Evolutionary conservation across 2,888 invertebrate species (phyloP), one percentile per base, ranked within the genome.

Genomic region (Callyntrura guangdongensis): DNA sequence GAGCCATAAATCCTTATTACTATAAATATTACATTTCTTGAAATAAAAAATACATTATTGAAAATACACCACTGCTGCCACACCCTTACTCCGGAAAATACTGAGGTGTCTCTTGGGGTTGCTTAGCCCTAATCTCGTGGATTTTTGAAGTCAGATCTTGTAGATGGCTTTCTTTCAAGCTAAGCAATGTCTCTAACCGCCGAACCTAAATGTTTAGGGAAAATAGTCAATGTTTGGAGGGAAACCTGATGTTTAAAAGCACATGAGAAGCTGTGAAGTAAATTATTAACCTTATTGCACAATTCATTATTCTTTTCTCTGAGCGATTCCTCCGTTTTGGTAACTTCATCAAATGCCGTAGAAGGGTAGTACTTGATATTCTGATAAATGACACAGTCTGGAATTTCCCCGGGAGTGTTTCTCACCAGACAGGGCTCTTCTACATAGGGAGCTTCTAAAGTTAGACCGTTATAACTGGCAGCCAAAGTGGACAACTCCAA

Each of bases 381-480:
- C 45, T 91, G 86, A 79, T 83, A 92, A 11, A 93, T 85, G n/a
- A 93, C 85, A 82, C 88, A 90, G 25, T 93, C 92, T n/a, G 89
- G 90, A 47, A 86, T 45, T n/a, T 86, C 86, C 12, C 90, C 91
- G 45, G 91, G 86, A 6, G 49, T 67, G 59, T 49, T 53, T 12
- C 89, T 74, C 8, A 89, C 89, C 3, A 83, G 79, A 69, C 91
- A 91, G 12, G 69, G 61, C 6, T 83, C 91, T 53, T 89, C 89
- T 6, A 61, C 56, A 14, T 86, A 86, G 0, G 82, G 88, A 0
- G 79, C 20, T 22, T 25, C 61, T 2, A 61, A 0, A 17, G 45
- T 22, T 12, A 56, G n/a, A 1, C 85, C 88, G 20, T 91, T 85
- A 67, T 74, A 92, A 61, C 86, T 85, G 17, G 77, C 67, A n/a